Evolutionary conservation across 2,113 vertebrate species (phyloP), one percentile per base, ranked within the genome.

Genomic region (Mustela nigripes): DNA sequence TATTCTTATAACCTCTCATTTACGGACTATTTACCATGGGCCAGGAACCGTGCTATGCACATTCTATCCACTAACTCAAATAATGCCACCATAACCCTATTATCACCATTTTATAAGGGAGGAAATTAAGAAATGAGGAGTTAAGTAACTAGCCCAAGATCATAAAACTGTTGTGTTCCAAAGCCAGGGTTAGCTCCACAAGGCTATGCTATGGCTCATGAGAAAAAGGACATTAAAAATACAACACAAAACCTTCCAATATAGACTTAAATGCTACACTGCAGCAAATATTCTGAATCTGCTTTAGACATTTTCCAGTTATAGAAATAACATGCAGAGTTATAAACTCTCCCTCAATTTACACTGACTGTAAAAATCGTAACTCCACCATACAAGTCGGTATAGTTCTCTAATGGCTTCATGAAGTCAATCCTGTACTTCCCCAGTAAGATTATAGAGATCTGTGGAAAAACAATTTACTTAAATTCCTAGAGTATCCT

Each of bases 391-490:
- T 16, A 62, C 82, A 69, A 78, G 19, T 78, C 62, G 15, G 12
- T 76, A 24, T 15, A 79, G 45, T 96, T 84, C 42, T 84, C 87
- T 91, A 83, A 91, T 76, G 62, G 65, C n/a, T 79, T 96, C 24
- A 39, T 63, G 50, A 82, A 14, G 21, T 74, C 86, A 80, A 53
- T 69, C 48, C 73, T 95, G 16, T 73, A 73, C 39, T 28, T 63
- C 28, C 65, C 67, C 39, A n/a, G 12, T 11, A 50, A n/a, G 39
- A 33, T 92, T 60, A 86, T 14, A 76, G 81, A 96, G 74, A 90
- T 12, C 22, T 81, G 39, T 36, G 48, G 56, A 86, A 76, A 76
- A 89, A 56, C 1, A 93, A 89, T 48, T 3, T 24, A 33, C 24
- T 89, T 85, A 9, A 19, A 92, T 71, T 58, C 88, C 53, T 94